A percentile compares a stretch with the other conserved stretches of the same genome.
Conservation (phyloP, 2,888 invertebrate genomes). For the Bhutanitis thaidina region DNA sequence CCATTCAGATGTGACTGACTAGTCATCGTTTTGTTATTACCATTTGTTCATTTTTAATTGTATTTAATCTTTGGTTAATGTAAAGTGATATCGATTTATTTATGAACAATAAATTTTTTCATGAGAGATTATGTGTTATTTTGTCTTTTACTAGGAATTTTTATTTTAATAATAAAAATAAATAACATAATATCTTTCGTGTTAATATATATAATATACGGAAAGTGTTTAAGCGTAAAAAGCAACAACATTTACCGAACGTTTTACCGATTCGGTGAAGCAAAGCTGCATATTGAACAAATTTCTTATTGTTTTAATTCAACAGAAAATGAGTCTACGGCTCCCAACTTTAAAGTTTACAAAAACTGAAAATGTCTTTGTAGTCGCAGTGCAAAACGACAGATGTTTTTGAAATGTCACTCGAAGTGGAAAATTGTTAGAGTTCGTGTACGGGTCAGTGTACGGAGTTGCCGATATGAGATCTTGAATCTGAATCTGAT, state of each 20-base stretch:
- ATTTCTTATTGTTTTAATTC: conserved; percentile 11
- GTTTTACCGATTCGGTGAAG: conserved; percentile 49
- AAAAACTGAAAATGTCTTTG: conserved; percentile 26
- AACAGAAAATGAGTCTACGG: conserved; percentile 35
- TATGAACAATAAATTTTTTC: no score
- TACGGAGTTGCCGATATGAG: conserved; percentile 61
- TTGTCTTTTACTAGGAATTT: no score
- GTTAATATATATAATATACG: no score
- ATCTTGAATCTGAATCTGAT: conserved; percentile 41
- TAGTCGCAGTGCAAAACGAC: conserved; percentile 34
- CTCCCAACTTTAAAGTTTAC: conserved; percentile 31
- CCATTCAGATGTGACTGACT: conserved; percentile 46
- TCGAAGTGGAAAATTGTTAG: conserved; percentile 66
- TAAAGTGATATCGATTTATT: no score
- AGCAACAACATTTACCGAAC: conserved; percentile 52
- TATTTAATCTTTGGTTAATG: background rate
- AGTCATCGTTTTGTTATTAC: conserved; percentile 26
- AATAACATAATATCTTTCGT: no score
- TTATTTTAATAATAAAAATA: no score
- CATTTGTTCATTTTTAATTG: conserved; percentile 12
- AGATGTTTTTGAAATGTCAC: conserved; percentile 65
- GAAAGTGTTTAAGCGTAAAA: conserved; percentile 42
- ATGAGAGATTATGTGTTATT: no score
- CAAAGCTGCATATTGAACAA: conserved; percentile 30
- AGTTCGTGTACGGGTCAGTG: conserved; percentile 62